Evolutionary conservation across 2,888 invertebrate genomes (phyloP), one percentile per base, ranked within the genome.

Genomic region (Agrotis clavis): DNA sequence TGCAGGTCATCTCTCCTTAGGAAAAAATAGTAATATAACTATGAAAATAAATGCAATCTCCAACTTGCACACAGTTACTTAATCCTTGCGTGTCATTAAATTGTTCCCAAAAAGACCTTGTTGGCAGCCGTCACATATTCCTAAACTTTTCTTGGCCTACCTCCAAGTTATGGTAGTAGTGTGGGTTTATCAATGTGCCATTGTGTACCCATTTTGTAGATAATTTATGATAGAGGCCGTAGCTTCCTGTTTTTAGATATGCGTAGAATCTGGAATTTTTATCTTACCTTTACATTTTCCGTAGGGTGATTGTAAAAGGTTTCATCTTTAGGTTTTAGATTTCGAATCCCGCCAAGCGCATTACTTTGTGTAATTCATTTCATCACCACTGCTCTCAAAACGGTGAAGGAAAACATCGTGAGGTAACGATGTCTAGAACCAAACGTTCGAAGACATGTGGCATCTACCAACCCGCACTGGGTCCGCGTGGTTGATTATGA

Each of bases 181-280:
- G 51, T 48, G 25, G 63, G 77, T 82, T 77, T 77, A 77, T 77
- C 78, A 77, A 77, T 82, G 78, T 82, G 35, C 54, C 68, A 61
- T 69, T 82, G 82, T 68, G 82, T 62, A 59, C 77, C 41, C 53
- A 61, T 82, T 77, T 82, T n/a, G 47, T 47, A 51, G 50, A 81
- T 67, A 81, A 67, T 66, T 75, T 76, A 81, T 54, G 21, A 54
- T 50, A n/a, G 48, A 4, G 35, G 7, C n/a, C 53, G 19, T 21
- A 41, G 72, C 25, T 19, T 79, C 25, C 73, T 51, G 21, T 50
- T 70, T 1, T 45, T 9, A 6, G 41, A 30, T 18, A 68, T 56
- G 41, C 11, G 54, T 19, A n/a, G 48, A 54, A 77, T 77, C 19
- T 67, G 19, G 19, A 25, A 11, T 41, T 54, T 48, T 41, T 56